phyloP scores from a whole-genome alignment of 1,140 invertebrate genomes.

The Dreissena rostriformis region DNA sequence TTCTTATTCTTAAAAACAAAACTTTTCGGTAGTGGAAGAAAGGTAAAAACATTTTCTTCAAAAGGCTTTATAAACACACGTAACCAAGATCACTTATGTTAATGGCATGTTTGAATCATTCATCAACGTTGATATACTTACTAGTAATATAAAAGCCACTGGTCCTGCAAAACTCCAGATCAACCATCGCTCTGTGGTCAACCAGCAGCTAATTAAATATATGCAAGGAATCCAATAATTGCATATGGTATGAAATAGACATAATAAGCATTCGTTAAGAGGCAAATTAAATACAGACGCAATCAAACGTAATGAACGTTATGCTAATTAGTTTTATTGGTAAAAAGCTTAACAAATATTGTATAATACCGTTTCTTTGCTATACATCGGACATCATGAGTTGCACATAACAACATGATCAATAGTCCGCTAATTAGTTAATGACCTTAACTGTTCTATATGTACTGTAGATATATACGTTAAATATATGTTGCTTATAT shows the following conservation, averaged over 20 bases:
- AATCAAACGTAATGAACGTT: too few relatives aligned
- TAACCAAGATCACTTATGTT: not conserved
- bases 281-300: too few relatives aligned
- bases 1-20: not conserved
- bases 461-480: not conserved
- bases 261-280: too few relatives aligned
- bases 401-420: too few relatives aligned
- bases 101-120: too few relatives aligned
- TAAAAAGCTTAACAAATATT: too few relatives aligned
- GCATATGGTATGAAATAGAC: too few relatives aligned
- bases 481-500: not conserved
- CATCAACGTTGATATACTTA: conserved; percentile 37
- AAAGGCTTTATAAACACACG: not conserved
- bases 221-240: too few relatives aligned
- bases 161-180: conserved; percentile 96
- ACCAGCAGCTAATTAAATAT: conserved; percentile 86
- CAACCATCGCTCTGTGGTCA: conserved; percentile 92
- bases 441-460: conserved; percentile 60
- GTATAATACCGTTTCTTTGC: too few relatives aligned
- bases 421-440: too few relatives aligned
- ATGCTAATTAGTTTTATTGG: too few relatives aligned
- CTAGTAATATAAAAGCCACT: conserved; percentile 87
- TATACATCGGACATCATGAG: too few relatives aligned
- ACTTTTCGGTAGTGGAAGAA: not conserved
- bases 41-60: not conserved